phyloP scores from a whole-genome alignment of 2,113 vertebrate species.

The Oryzias javanicus region DNA sequence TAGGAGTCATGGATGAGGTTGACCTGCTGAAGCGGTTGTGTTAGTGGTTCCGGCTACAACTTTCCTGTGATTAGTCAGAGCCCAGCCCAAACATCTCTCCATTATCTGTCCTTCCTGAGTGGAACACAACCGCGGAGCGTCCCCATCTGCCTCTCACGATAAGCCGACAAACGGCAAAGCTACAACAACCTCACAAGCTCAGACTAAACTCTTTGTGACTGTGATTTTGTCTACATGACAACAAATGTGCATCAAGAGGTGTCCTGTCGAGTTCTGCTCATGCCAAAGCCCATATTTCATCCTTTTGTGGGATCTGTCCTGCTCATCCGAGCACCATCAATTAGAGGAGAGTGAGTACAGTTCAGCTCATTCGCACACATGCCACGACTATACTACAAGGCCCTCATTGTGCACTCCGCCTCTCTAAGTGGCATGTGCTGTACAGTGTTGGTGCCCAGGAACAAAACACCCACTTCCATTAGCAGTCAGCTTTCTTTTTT shows the following conservation, averaged over 20 bases:
- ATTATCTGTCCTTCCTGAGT: conserved; percentile 56
- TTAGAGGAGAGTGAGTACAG: conserved; percentile 67
- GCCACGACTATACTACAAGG: conserved; percentile 69
- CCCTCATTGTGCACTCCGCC: conserved; percentile 68
- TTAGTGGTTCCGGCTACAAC: conserved; percentile 35
- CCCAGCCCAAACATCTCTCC: conserved; percentile 60
- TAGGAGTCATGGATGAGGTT: conserved; percentile 31
- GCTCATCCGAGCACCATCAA: conserved; percentile 65
- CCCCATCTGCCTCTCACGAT: conserved; percentile 59
- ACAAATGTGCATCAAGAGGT: conserved; percentile 24
- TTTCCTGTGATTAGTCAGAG: conserved; percentile 46
- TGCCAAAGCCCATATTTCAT: conserved; percentile 55
- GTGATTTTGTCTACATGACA: conserved; percentile 38
- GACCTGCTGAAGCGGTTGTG: conserved; percentile 35
- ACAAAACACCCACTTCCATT: conserved; percentile 72
- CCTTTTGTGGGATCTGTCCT: conserved; percentile 53
- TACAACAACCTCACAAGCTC: conserved; percentile 32
- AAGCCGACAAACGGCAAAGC: conserved; percentile 41
- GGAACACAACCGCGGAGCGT: conserved; percentile 58
- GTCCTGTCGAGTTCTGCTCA: conserved; percentile 12
- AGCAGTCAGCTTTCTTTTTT: conserved; percentile 56
- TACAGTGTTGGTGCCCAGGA: conserved; percentile 63
- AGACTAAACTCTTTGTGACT: neutral
- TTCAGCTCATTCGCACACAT: conserved; percentile 66
- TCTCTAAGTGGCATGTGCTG: conserved; percentile 65